Percentiles rank a stretch among this genome's conserved stretches.
These are phyloP conservation scores for Bradypodion ventrale DNA, from an alignment of 2,797 vertebrate genomes.

Conservation along the genomic window DNA sequence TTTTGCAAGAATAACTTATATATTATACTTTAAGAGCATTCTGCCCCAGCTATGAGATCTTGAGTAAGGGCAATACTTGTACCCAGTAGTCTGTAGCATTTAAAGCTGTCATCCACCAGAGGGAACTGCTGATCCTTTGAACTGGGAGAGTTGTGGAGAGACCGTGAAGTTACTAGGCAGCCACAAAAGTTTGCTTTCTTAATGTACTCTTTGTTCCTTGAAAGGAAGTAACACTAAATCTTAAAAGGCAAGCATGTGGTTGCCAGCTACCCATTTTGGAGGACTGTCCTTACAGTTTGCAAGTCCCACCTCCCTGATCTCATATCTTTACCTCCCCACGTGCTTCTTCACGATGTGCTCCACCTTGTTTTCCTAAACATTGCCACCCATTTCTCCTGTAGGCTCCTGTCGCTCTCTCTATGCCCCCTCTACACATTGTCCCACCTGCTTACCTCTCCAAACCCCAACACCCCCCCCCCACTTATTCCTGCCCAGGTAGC, in stretches of 20 bases:
- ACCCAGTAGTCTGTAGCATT: neutral
- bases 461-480: neutral
- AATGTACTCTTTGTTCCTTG: constrained; percentile 18
- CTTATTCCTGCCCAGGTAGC: neutral
- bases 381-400: constrained; percentile 20
- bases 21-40: neutral
- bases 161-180: neutral
- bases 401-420: neutral
- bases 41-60: neutral
- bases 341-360: neutral
- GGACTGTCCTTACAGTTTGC: neutral
- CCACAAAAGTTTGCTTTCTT: constrained; percentile 16
- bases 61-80: neutral
- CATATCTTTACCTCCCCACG: neutral
- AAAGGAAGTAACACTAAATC: neutral
- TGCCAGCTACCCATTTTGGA: neutral
- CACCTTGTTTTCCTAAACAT: constrained; percentile 1
- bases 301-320: constrained; percentile 1
- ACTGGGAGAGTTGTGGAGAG: neutral
- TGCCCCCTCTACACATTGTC: neutral
- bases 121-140: constrained; percentile 36
- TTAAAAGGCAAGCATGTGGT: neutral
- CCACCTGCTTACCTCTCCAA: neutral
- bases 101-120: constrained; percentile 30
- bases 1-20: neutral